Evolutionary conservation across 30 jellyfish, hydroid and myxozoan species (phyloP).

Genomic region (Aurelia sp.): DNA sequence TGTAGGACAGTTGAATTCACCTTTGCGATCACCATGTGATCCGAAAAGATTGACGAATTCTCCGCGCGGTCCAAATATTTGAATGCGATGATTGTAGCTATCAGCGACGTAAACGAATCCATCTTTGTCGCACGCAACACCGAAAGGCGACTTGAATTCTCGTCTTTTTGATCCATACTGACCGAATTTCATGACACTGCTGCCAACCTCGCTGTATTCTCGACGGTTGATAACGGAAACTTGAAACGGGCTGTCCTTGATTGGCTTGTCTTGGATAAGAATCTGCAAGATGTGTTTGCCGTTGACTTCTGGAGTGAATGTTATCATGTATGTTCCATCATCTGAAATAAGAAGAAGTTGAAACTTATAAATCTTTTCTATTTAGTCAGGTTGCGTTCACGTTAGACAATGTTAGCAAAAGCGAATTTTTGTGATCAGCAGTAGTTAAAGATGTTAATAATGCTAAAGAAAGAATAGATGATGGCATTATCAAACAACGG

Average conservation of each 20-base stretch:
- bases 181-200: constrained; percentile 95
- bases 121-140: constrained; percentile 97
- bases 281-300: constrained; percentile 89
- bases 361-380: no score
- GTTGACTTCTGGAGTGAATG: constrained; percentile 92
- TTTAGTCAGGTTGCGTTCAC: no score
- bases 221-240: constrained; percentile 89
- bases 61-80: constrained; percentile 98
- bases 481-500: no score
- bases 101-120: constrained; percentile 97
- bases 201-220: constrained; percentile 97
- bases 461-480: no score
- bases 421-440: no score
- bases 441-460: no score
- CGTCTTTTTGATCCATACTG: constrained; percentile 95
- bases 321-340: constrained; percentile 89
- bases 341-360: constrained; percentile 38
- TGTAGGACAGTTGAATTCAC: constrained; percentile 98
- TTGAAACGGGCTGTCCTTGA: constrained; percentile 91
- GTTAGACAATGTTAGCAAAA: no score
- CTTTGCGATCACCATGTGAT: constrained; percentile 98
- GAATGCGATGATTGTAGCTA: constrained; percentile 97
- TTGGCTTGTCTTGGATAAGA: constrained; percentile 90
- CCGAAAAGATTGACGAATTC: constrained; percentile 95
- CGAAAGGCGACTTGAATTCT: constrained; percentile 98